Percentiles rank a stretch among this genome's conserved stretches.
Conservation (phyloP, 2,888 invertebrate species). For the Cerastoderma edule region DNA sequence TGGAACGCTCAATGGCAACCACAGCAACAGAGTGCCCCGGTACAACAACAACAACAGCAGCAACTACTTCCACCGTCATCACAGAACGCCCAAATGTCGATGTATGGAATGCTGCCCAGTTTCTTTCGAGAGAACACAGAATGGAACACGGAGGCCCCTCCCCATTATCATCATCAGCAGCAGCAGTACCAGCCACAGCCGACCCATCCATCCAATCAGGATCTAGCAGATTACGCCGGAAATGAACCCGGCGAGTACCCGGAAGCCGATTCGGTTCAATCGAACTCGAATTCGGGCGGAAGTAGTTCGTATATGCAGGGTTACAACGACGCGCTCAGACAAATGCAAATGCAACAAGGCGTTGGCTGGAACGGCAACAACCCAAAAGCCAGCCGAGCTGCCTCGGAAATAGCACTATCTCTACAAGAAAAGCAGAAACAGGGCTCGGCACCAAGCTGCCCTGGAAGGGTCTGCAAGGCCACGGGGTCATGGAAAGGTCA, state of each 20-base stretch:
- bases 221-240: conserved; percentile 28
- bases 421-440: conserved; percentile 46
- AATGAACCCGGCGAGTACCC: conserved; percentile 58
- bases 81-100: neutral
- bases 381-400: conserved; percentile 16
- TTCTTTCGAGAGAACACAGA: conserved; percentile 18
- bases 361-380: conserved; percentile 1
- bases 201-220: neutral
- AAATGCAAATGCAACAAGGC: conserved; percentile 37
- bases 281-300: neutral
- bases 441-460: conserved; percentile 20
- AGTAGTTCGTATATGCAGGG: conserved; percentile 45
- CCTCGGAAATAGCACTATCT: conserved; percentile 39
- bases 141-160: conserved; percentile 21
- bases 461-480: conserved; percentile 42
- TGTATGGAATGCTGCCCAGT: conserved; percentile 15
- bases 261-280: conserved; percentile 30
- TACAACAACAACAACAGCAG: conserved; percentile 6
- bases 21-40: neutral
- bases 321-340: conserved; percentile 49
- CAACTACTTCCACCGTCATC: neutral
- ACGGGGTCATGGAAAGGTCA: conserved; percentile 26
- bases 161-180: conserved; percentile 1
- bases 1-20: conserved; percentile 23
- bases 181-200: neutral